phyloP scores from a whole-genome alignment of 2,888 invertebrate genomes.

The Lasioglossum marginatum region DNA sequence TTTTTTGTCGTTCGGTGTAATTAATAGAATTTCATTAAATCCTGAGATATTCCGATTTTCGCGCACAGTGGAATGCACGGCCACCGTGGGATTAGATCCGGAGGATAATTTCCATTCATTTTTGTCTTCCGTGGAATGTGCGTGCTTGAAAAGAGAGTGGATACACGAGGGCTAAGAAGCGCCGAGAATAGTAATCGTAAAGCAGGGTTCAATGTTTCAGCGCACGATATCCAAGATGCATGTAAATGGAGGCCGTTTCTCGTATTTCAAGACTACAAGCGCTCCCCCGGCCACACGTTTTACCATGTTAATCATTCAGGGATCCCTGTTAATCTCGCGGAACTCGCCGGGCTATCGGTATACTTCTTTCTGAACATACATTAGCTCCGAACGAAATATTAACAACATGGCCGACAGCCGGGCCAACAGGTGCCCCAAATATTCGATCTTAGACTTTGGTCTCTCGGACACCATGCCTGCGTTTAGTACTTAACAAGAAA shows the following conservation, averaged over 20 bases:
- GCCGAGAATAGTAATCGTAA: constrained; percentile 34
- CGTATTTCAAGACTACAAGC: constrained; percentile 24
- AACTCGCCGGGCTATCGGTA: neutral
- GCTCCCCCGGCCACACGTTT: constrained; percentile 29
- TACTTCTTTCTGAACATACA: neutral
- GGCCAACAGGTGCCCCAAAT: neutral
- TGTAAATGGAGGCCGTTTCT: constrained; percentile 35
- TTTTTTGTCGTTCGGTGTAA: neutral
- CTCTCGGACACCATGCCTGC: too few relatives aligned
- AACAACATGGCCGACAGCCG: neutral
- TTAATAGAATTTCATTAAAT: constrained; percentile 11
- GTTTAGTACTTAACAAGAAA: too few relatives aligned
- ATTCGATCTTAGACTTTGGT: neutral
- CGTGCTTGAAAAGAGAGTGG: neutral
- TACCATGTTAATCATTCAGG: constrained; percentile 37
- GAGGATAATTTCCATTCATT: neutral
- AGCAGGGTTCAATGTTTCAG: constrained; percentile 47
- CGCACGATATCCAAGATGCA: constrained; percentile 30
- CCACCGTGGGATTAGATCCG: neutral
- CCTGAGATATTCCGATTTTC: neutral
- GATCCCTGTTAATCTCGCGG: constrained; percentile 23
- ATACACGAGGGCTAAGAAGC: neutral
- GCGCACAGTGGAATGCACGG: neutral
- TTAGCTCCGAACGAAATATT: constrained; percentile 2
- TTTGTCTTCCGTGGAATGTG: neutral